phyloP scores from a whole-genome alignment of 2,888 invertebrate genomes.

The Stegophylla sp. region DNA sequence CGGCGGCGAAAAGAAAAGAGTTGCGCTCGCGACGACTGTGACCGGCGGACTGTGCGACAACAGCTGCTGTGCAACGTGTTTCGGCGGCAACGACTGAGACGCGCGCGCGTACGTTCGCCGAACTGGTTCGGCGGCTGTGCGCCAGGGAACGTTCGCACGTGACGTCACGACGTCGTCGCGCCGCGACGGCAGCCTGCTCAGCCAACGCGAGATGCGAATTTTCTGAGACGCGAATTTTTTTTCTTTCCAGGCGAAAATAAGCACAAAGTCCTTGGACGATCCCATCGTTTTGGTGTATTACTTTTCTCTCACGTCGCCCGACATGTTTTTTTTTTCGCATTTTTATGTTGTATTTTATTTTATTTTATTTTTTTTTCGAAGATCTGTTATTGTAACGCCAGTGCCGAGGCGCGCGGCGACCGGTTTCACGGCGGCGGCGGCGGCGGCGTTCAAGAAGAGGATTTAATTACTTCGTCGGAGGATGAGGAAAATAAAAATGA shows the following conservation, averaged over 20 bases:
- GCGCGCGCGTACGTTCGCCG: background rate
- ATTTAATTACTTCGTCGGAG: background rate
- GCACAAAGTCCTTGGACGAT: conserved; percentile 20
- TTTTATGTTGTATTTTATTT: too few relatives aligned
- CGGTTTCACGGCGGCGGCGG: conserved; percentile 5
- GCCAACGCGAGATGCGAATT: background rate
- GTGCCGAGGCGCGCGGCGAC: background rate
- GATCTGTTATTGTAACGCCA: too few relatives aligned
- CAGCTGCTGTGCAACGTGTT: conserved; percentile 31
- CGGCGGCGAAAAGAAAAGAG: background rate
- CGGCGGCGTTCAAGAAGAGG: background rate
- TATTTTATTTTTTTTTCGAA: background rate
- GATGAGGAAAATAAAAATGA: background rate
- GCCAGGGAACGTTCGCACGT: background rate
- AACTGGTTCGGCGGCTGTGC: background rate
- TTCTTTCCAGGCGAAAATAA: background rate
- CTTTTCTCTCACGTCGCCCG: background rate
- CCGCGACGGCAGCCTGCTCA: background rate
- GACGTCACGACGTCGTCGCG: background rate
- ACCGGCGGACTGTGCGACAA: conserved; percentile 1
- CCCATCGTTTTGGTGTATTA: too few relatives aligned
- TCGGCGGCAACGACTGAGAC: background rate
- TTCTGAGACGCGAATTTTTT: conserved; percentile 39
- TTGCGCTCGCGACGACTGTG: conserved; percentile 1
- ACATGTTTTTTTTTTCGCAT: background rate